Evolutionary conservation across 2,888 invertebrate genomes (phyloP).

Genomic region (Rhamnusium bicolor): DNA sequence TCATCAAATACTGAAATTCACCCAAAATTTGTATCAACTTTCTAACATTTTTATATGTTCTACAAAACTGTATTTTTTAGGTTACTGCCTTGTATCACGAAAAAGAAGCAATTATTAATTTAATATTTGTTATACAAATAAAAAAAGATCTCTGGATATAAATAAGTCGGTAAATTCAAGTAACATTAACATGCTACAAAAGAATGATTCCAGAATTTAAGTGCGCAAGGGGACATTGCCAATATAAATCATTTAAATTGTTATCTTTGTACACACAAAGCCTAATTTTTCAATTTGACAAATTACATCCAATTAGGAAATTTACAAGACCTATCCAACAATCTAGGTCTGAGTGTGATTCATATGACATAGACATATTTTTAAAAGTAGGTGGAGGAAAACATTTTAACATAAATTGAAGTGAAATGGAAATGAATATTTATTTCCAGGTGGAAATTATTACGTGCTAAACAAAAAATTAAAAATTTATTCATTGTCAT

Average conservation of each 20-base stretch:
- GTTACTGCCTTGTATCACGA: too few species aligned
- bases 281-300: constrained; percentile 50
- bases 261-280: constrained; percentile 40
- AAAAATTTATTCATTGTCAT: too few species aligned
- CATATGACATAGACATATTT: constrained; percentile 9
- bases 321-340: constrained; percentile 39
- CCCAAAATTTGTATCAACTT: too few species aligned
- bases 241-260: constrained; percentile 51
- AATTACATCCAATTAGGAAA: constrained; percentile 48
- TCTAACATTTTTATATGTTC: too few species aligned
- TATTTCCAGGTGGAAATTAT: too few species aligned
- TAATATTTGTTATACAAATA: too few species aligned
- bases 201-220: constrained; percentile 42
- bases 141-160: constrained; percentile 2
- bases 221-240: constrained; percentile 42
- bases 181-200: constrained; percentile 11
- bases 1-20: too few species aligned
- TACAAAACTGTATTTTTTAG: too few species aligned
- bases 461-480: too few species aligned
- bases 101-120: too few species aligned
- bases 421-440: too few species aligned
- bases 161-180: neutral
- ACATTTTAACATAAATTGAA: too few species aligned
- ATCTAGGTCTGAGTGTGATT: constrained; percentile 14
- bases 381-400: constrained; percentile 5